These are phyloP conservation scores for Melanerpes formicivorus DNA, from an alignment of 2,113 vertebrate genomes.

Conservation along the genomic window DNA sequence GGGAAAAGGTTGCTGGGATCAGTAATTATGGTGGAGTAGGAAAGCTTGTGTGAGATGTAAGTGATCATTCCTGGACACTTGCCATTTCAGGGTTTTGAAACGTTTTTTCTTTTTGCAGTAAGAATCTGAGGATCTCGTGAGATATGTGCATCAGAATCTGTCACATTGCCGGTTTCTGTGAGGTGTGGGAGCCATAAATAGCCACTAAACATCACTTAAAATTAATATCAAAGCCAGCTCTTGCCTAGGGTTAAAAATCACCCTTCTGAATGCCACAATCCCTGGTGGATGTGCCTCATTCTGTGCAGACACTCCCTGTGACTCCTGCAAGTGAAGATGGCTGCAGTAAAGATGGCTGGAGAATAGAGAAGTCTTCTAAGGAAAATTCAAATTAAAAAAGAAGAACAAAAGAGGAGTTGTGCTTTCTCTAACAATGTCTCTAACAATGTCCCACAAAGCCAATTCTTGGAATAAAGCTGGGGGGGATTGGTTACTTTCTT, in stretches of 20 bases:
- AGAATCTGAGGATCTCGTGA: not conserved
- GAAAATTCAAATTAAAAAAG: not conserved
- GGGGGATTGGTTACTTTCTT: not conserved
- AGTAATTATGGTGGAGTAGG: not conserved
- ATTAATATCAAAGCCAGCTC: not conserved
- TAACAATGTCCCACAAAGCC: not conserved
- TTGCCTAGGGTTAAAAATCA: not conserved
- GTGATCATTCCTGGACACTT: accelerated
- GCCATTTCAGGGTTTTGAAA: not conserved
- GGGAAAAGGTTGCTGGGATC: not conserved
- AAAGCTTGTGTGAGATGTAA: not conserved
- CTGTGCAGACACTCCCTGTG: not conserved
- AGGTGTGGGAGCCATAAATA: not conserved
- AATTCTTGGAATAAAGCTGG: not conserved
- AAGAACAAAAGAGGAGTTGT: not conserved
- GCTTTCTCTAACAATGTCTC: not conserved
- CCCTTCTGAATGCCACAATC: not conserved
- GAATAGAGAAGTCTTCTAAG: not conserved
- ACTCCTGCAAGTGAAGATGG: not conserved
- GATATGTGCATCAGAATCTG: not conserved
- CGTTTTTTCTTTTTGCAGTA: not conserved
- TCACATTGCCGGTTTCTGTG: accelerated
- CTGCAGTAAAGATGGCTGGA: not conserved
- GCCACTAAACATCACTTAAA: not conserved
- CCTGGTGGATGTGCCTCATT: not conserved